Base-by-base conservation (phyloP, 2,888 invertebrate genomes). In the Archaeoteleia sp. region DNA sequence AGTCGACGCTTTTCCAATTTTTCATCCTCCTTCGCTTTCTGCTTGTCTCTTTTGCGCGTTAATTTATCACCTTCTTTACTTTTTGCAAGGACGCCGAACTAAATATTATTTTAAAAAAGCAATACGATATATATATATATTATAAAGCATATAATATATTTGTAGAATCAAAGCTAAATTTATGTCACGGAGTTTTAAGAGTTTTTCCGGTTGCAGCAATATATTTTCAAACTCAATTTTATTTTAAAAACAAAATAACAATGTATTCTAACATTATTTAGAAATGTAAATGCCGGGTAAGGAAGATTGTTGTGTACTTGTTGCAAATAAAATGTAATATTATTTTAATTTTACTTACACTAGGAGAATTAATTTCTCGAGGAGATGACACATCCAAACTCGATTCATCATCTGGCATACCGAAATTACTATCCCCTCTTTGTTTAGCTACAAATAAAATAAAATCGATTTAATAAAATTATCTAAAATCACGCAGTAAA, bases 1-100 rank as follows among this genome's bases (percentile, higher is more conserved):
- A 90, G 87, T 48, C 91, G 86, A 25, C 91, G 87, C 78, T 92
- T 92, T 75, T 92, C 91, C 66, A 87, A 73, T 74, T 92, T 92
- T 60, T 91, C 91, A 73, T 91, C 91, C 74, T 92, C 92, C 80
- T 92, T 92, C 34, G 88, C 88, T 78, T 91, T 91, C 75, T 91
- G 89, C 76, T 91, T 91, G 76, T 91, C 91, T 77, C 88, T 86
- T 80, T 90, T 91, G 65, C 89, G 86, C 27, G 89, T 85, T 30
- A 90, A 83, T 76, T 90, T 91, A 66, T 91, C 91, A 0, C 87
- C 86, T 67, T 89, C 90, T 73, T 88, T 89, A 55, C 86, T 85
- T 80, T 89, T 89, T 14, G 87, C 86, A 67, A 88, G 79, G 25
- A 87, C 86, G 45, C 88, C 87, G 79, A 88, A 88, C 87, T 87